Evolutionary conservation across 2,888 invertebrate species (phyloP).

Genomic region (Oligia strigilis): DNA sequence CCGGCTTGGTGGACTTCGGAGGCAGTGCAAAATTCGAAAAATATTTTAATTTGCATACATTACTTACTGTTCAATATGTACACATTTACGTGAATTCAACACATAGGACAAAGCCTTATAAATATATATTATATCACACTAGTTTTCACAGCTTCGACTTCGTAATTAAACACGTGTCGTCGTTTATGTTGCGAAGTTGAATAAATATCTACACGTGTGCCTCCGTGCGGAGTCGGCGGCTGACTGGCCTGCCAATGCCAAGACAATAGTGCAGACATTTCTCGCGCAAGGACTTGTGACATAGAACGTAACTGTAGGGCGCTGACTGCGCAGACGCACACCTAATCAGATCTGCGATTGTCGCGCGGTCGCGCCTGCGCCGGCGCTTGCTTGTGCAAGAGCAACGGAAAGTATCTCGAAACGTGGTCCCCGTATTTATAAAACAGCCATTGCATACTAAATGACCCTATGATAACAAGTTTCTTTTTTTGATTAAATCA

Average conservation of each 20-base stretch:
- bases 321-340: conserved; percentile 60
- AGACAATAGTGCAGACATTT: conserved; percentile 70
- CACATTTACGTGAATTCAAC: conserved; percentile 36
- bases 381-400: conserved; percentile 50
- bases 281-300: conserved; percentile 81
- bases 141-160: conserved; percentile 58
- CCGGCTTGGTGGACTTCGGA: conserved; percentile 38
- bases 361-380: conserved; percentile 25
- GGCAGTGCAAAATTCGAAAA: conserved; percentile 31
- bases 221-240: conserved; percentile 63
- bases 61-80: conserved; percentile 59
- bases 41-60: conserved; percentile 26
- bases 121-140: conserved; percentile 44
- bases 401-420: conserved; percentile 55
- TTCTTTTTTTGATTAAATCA: conserved; percentile 22
- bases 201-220: conserved; percentile 62
- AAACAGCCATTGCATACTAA: conserved; percentile 38
- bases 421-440: conserved; percentile 40
- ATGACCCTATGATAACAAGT: conserved; percentile 18
- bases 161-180: conserved; percentile 70
- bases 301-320: conserved; percentile 76
- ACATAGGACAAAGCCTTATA: conserved; percentile 25
- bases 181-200: conserved; percentile 42
- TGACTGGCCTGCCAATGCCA: conserved; percentile 77
- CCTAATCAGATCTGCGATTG: conserved; percentile 53